These are phyloP conservation scores for Chrysopa pallens DNA, from an alignment of 1,140 invertebrate genomes.

Conservation along the genomic window DNA sequence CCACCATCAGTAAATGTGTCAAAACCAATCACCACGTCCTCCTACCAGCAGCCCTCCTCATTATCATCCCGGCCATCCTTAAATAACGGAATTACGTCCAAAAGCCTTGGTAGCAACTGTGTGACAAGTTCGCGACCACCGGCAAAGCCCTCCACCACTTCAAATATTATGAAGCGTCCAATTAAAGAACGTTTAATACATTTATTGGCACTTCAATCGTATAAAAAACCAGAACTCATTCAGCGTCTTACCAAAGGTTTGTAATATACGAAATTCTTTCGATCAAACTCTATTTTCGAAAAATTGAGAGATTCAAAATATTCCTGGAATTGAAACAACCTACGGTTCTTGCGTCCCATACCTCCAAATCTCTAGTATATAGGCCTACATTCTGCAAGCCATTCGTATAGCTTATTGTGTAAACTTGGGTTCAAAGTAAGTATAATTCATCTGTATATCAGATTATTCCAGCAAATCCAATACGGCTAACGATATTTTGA, in stretches of 20 bases:
- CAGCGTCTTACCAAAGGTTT: constrained; percentile 59
- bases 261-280: constrained; percentile 2
- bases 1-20: constrained; percentile 12
- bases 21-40: constrained; percentile 15
- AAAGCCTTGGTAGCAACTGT: constrained; percentile 21
- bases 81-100: constrained; percentile 21
- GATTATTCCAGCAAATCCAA: no score
- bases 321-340: no score
- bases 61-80: constrained; percentile 10
- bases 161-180: constrained; percentile 48
- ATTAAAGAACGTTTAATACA: constrained; percentile 81
- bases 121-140: constrained; percentile 16
- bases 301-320: no score
- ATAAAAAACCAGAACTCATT: constrained; percentile 80
- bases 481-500: no score
- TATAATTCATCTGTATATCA: no score
- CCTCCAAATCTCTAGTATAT: no score
- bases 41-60: constrained; percentile 13
- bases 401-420: no score
- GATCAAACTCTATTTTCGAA: no score
- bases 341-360: no score
- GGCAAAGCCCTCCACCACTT: constrained; percentile 21
- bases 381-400: no score
- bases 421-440: no score
- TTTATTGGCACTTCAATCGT: constrained; percentile 75